A percentile compares a stretch with the other conserved stretches of the same genome.
These are phyloP conservation scores for Daktulosphaira vitifoliae DNA, from an alignment of 1,140 invertebrate genomes.

Conservation along the genomic window DNA sequence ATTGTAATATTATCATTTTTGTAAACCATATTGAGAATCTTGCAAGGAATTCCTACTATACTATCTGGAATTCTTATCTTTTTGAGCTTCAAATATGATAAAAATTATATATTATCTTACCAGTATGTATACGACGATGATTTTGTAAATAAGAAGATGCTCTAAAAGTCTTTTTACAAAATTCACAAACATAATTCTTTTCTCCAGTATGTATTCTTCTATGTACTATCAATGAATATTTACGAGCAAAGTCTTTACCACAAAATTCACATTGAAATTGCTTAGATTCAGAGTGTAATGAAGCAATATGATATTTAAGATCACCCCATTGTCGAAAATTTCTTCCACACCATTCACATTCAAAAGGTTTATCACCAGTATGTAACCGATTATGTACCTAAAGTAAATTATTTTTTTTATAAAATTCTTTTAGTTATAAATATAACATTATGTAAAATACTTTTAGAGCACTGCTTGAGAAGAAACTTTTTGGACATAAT, in stretches of 20 bases:
- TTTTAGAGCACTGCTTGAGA: slow-evolving; percentile 67
- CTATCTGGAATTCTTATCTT: background rate
- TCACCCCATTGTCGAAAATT: slow-evolving; percentile 80
- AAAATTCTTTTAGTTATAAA: too few species aligned
- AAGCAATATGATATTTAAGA: slow-evolving; percentile 79
- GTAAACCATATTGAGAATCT: background rate
- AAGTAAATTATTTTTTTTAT: background rate
- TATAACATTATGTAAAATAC: slow-evolving; percentile 42
- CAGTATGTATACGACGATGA: slow-evolving; percentile 85
- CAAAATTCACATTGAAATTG: slow-evolving; percentile 85
- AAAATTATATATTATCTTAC: slow-evolving; percentile 41
- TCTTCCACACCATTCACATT: slow-evolving; percentile 65
- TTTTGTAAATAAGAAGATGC: slow-evolving; percentile 76
- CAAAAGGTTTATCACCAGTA: slow-evolving; percentile 69
- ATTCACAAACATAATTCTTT: slow-evolving; percentile 79
- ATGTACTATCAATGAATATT: slow-evolving; percentile 88
- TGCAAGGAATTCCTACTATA: too few species aligned
- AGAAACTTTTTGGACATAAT: slow-evolving; percentile 72
- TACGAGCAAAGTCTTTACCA: slow-evolving; percentile 82
- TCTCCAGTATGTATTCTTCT: slow-evolving; percentile 83
- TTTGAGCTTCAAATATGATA: background rate
- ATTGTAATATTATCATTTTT: too few species aligned
- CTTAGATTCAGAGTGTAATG: slow-evolving; percentile 70
- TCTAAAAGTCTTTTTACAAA: slow-evolving; percentile 71
- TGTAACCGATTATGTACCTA: slow-evolving; percentile 64